Evolutionary conservation across 2,113 vertebrate genomes (phyloP), one percentile per base, ranked within the genome.

Genomic region (Camelus dromedarius): DNA sequence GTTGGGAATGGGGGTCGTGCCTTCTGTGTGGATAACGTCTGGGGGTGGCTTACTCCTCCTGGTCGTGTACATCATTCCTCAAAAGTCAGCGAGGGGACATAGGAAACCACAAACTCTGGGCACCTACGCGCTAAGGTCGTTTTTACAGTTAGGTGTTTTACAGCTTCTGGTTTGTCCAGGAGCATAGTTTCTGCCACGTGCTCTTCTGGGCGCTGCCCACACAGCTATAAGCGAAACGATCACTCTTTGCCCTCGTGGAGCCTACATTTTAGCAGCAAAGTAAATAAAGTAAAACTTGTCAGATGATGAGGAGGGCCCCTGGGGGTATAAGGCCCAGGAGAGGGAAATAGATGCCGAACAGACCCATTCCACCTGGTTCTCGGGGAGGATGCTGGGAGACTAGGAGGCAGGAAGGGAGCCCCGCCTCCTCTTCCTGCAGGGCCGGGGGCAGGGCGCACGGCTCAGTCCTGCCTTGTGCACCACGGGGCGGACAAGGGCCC

Each of bases 401-500:
- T 42, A 5, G 38, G 38, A 42, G 38, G 38, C 38, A 5, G 38
- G 38, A 42, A 5, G 20, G 14, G 6, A 85, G 85, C 85, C 82
- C 94, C 97, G 97, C 81, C 62, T 86, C 48, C 2, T 6, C 54
- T 88, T 80, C 82, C 24, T 6, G 38, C 81, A 82, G 96, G 72
- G 97, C 54, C 89, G 97, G 96, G 35, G 89, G 96, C 10, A 4
- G 98, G 98, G 98, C 97, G 86, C 97, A 66, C 86, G 46, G 8
- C 96, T 98, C 97, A 97, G 97, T 97, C 4, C 97, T 97, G 98
- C 97, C 98, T 92, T 1, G 96, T 97, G 96, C 96, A 98, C 98
- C 95, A 96, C 94, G 97, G 97, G 82, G 52, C 86, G 89, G 95
- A 99, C 98, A 98, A 98, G 98, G 97, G 95, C 97, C 97, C 97